Evolutionary conservation across 2,113 vertebrate species (phyloP), one percentile per base, ranked within the genome.

Genomic region (Tupaia chinensis): DNA sequence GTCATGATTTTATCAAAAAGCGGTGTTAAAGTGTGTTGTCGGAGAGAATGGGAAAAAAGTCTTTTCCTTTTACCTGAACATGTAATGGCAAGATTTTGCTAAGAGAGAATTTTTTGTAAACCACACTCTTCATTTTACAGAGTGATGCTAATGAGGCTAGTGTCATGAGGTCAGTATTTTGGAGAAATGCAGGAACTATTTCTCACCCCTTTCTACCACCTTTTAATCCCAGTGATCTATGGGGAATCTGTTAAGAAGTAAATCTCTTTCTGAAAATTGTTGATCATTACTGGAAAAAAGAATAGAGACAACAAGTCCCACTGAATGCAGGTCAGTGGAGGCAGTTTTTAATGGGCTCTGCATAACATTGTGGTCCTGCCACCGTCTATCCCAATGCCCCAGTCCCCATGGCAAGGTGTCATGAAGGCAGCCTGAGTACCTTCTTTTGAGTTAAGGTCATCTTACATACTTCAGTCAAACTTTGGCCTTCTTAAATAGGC

Each of bases 61-160:
- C 34, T 15, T 44, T 16, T 13, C 10, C 0, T 32, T 7, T 17
- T 11, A 58, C 56, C 4, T 0, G 4, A n/a, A 61, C 13, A 1
- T 0, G 1, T 20, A 5, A 32, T 0, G 5, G 73, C 22, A 9
- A 0, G 22, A 4, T 73, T 61, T 79, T 44, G 29, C n/a, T 66
- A 19, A 56, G 13, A 25, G 20, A 19, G 23, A 19, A 16, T 56
- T 72, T 60, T 23, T 4, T 29, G 56, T 22, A 70, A 32, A 6
- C 34, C 72, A 0, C 9, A 19, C 56, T 44, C 66, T 25, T 32
- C 9, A 4, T 56, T 19, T 25, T 58, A 58, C 66, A 53, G 66
- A 54, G 56, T 53, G n/a, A 34, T 73, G 27, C 81, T n/a, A n/a
- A 81, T 8, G 25, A 81, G 69, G 53, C 77, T 60, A 12, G 63